Evolutionary conservation across 2,113 vertebrate genomes (phyloP).

Genomic region (Corapipo altera): DNA sequence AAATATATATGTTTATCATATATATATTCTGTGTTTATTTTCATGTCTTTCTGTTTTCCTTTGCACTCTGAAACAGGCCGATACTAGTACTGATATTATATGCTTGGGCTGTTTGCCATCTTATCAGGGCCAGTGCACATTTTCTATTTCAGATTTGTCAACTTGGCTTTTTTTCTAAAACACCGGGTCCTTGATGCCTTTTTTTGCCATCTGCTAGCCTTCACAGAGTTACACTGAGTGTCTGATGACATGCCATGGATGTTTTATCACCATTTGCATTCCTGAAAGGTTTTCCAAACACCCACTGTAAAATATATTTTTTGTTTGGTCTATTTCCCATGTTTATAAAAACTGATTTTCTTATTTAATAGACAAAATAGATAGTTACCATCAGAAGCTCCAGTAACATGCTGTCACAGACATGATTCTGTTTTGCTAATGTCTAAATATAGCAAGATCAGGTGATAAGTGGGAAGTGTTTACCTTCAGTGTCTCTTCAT

Average conservation of each 20-base stretch:
- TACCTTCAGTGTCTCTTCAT: not conserved
- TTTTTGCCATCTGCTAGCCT: slow-evolving; percentile 27
- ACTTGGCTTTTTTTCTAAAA: slow-evolving; percentile 5
- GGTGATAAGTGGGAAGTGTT: not conserved
- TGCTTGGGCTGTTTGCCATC: not conserved
- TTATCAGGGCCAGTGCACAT: slow-evolving; percentile 3
- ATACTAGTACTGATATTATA: not conserved
- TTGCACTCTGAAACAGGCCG: not conserved
- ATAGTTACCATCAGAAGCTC: not conserved
- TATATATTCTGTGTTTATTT: not conserved
- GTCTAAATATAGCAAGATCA: not conserved
- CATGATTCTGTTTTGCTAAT: not conserved
- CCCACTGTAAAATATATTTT: not conserved
- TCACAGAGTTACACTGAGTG: not conserved
- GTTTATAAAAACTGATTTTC: not conserved
- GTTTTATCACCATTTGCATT: not conserved
- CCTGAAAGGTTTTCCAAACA: not conserved
- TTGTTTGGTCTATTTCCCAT: not conserved
- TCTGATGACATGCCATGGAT: not conserved
- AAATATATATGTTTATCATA: not conserved
- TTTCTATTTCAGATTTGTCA: slow-evolving; percentile 3
- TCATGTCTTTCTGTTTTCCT: not conserved
- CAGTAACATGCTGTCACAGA: not conserved
- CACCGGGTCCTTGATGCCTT: not conserved
- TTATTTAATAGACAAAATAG: not conserved